Evolutionary conservation across 2,113 vertebrate species (phyloP).

Genomic region (Phrynosoma platyrhinos): DNA sequence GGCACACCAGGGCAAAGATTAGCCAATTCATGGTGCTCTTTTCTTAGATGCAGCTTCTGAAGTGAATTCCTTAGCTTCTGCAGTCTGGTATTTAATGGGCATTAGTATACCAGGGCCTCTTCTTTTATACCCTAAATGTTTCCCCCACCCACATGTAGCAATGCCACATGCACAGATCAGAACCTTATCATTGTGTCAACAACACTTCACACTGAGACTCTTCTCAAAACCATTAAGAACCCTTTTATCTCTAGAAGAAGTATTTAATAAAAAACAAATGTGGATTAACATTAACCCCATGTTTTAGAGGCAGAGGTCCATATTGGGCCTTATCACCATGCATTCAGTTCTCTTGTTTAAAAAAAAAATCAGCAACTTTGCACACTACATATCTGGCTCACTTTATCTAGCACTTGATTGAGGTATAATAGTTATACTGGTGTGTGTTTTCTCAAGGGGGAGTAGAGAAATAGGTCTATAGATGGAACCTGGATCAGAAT

Average conservation of each 20-base stretch:
- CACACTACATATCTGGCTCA: neutral
- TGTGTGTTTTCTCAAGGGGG: neutral
- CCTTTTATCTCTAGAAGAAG: neutral
- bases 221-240: neutral
- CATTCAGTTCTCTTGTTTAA: neutral
- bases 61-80: neutral
- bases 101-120: neutral
- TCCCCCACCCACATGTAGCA: neutral
- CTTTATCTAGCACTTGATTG: constrained; percentile 17
- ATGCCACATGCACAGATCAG: neutral
- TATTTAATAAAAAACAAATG: neutral
- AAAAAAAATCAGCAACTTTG: neutral
- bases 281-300: neutral
- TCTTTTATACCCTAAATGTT: constrained; percentile 1
- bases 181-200: neutral
- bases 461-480: neutral
- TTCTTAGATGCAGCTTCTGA: neutral
- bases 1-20: constrained; percentile 43
- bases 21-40: constrained; percentile 20
- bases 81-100: neutral
- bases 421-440: neutral
- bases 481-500: neutral
- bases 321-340: neutral
- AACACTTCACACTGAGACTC: neutral
- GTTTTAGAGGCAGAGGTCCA: neutral